A percentile compares a stretch with the other conserved stretches of the same genome.
These are phyloP conservation scores for Hydrocynus forskahlii DNA, from an alignment of 2,797 vertebrate species.

Conservation along the genomic window DNA sequence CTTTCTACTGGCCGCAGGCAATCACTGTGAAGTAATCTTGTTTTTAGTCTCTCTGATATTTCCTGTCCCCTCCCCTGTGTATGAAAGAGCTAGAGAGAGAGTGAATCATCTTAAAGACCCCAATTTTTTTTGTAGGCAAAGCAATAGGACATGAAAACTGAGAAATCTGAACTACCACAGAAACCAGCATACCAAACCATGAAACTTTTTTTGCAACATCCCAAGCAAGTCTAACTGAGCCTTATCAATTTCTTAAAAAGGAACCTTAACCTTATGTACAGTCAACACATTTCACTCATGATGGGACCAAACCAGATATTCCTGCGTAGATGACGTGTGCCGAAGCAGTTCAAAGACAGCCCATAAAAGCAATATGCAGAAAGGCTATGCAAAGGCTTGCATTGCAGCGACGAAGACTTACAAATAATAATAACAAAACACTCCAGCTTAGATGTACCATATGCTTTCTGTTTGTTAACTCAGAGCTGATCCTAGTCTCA, in stretches of 20 bases:
- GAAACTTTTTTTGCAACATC: slow-evolving; percentile 22
- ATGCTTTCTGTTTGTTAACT: neutral
- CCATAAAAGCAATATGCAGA: slow-evolving; percentile 16
- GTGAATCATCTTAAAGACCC: slow-evolving; percentile 44
- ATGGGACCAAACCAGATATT: slow-evolving; percentile 80
- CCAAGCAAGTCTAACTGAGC: slow-evolving; percentile 29
- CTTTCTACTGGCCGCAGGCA: slow-evolving; percentile 67
- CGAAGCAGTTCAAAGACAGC: neutral
- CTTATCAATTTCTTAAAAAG: slow-evolving; percentile 28
- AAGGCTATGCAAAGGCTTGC: neutral
- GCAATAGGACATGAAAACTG: slow-evolving; percentile 72
- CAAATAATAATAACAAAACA: neutral
- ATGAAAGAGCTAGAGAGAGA: slow-evolving; percentile 17
- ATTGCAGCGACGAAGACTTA: neutral
- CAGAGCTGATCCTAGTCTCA: too few species aligned
- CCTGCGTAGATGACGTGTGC: slow-evolving; percentile 60
- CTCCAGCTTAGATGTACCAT: neutral
- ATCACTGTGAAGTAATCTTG: slow-evolving; percentile 81
- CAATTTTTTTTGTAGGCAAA: slow-evolving; percentile 73
- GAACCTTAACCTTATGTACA: slow-evolving; percentile 35
- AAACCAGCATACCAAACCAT: slow-evolving; percentile 67
- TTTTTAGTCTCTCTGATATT: slow-evolving; percentile 45
- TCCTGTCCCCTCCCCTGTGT: slow-evolving; percentile 46
- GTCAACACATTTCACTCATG: slow-evolving; percentile 66
- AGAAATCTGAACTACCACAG: slow-evolving; percentile 12